Conservation (phyloP, 64 coral and sea anemone species). For the Cladopsammia gracilis region DNA sequence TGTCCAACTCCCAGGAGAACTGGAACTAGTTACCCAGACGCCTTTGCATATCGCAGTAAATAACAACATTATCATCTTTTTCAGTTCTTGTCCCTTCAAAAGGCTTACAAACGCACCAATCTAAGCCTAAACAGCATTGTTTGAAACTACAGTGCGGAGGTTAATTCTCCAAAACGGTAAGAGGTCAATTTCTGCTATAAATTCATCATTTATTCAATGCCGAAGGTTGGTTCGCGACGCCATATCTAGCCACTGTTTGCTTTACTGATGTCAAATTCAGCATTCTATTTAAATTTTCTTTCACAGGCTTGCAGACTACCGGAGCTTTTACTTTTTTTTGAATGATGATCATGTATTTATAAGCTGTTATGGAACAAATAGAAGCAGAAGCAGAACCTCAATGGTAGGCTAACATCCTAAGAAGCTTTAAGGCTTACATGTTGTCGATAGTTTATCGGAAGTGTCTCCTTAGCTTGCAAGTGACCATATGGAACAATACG, state of each 20-base stretch:
- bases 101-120: background rate
- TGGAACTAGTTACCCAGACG: background rate
- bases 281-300: background rate
- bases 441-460: background rate
- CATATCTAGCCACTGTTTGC: background rate
- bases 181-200: background rate
- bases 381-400: slow-evolving; percentile 12
- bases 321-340: background rate
- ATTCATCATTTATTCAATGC: slow-evolving; percentile 11
- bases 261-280: background rate
- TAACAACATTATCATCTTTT: background rate
- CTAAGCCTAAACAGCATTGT: background rate
- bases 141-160: background rate
- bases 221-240: background rate
- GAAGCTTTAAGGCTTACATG: no score
- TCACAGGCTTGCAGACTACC: background rate
- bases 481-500: background rate
- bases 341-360: slow-evolving; percentile 6
- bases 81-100: background rate
- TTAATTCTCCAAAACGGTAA: background rate
- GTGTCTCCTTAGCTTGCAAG: background rate
- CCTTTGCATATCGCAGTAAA: slow-evolving; percentile 9
- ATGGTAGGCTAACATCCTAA: background rate
- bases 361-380: slow-evolving; percentile 4
- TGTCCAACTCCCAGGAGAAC: background rate